Conservation (phyloP, 2,797 vertebrate species). For the Stomatorhinus walkeri region DNA sequence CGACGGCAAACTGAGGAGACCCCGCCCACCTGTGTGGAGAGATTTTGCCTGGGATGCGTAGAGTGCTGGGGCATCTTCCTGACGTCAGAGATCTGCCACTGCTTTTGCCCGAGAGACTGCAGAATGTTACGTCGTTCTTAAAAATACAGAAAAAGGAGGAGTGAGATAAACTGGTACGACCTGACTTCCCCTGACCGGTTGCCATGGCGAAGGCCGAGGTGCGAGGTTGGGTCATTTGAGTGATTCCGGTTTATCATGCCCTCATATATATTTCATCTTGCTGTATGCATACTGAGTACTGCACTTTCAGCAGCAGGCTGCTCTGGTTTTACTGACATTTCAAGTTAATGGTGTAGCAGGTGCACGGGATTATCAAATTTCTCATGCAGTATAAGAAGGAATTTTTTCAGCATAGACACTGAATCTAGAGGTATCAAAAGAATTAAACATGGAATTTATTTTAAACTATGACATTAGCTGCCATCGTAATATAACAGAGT, state of each 20-base stretch:
- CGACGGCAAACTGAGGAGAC: background rate
- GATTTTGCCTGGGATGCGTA: background rate
- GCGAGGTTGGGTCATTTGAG: background rate
- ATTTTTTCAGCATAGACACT: background rate
- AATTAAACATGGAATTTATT: background rate
- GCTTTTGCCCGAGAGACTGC: background rate
- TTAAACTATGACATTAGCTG: background rate
- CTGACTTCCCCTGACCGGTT: background rate
- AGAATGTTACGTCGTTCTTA: background rate
- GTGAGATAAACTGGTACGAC: background rate
- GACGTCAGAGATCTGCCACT: background rate
- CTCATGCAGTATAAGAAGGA: background rate
- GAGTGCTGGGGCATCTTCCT: background rate
- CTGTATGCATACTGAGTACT: background rate
- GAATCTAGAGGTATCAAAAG: background rate
- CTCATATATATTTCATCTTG: constrained; percentile 3
- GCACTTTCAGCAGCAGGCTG: background rate
- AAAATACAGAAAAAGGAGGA: background rate
- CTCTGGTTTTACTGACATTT: background rate
- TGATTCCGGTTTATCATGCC: background rate
- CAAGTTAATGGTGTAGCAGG: background rate
- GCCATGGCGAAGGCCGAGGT: background rate
- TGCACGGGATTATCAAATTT: background rate
- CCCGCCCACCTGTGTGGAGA: background rate
- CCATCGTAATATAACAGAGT: background rate